Conservation (phyloP, 2,888 invertebrate genomes). For the Ormyrus pomaceus region DNA sequence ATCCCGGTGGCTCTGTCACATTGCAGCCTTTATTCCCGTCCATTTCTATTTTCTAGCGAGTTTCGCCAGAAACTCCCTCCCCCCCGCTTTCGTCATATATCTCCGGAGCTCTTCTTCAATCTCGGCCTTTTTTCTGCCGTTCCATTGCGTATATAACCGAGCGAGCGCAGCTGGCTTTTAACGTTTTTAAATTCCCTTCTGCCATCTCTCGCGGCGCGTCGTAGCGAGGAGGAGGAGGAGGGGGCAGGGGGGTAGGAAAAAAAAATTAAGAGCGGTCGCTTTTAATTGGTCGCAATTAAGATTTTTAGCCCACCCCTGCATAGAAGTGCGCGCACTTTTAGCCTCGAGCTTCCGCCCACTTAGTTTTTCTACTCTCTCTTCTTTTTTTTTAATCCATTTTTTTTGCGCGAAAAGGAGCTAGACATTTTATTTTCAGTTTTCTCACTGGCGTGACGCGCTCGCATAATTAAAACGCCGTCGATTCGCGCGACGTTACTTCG, state of each 20-base stretch:
- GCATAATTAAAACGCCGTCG: conserved; percentile 44
- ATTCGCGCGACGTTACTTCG: conserved; percentile 7
- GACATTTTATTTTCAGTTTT: conserved; percentile 30
- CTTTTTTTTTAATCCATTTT: conserved; percentile 5
- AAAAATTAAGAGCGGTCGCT: conserved; percentile 56
- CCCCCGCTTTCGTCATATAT: not conserved
- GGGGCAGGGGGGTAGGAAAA: not conserved
- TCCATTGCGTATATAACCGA: not conserved
- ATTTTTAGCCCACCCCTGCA: conserved; percentile 44
- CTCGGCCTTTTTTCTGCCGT: not conserved
- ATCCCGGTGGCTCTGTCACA: not conserved
- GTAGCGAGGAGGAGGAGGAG: not conserved
- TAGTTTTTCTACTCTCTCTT: not conserved
- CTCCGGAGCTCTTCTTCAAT: conserved; percentile 38
- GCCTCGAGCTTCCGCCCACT: conserved; percentile 21
- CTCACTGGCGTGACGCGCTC: not conserved
- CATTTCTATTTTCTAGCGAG: conserved; percentile 12
- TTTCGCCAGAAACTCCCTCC: not conserved
- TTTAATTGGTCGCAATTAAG: conserved; percentile 64
- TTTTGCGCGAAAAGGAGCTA: not conserved
- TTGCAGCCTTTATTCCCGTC: not conserved
- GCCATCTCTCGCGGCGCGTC: not conserved
- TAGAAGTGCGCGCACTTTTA: conserved; percentile 27
- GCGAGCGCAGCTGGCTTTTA: conserved; percentile 23
- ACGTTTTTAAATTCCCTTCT: conserved; percentile 17